Conservation (phyloP, 2,113 vertebrate species). For the Chionis minor region DNA sequence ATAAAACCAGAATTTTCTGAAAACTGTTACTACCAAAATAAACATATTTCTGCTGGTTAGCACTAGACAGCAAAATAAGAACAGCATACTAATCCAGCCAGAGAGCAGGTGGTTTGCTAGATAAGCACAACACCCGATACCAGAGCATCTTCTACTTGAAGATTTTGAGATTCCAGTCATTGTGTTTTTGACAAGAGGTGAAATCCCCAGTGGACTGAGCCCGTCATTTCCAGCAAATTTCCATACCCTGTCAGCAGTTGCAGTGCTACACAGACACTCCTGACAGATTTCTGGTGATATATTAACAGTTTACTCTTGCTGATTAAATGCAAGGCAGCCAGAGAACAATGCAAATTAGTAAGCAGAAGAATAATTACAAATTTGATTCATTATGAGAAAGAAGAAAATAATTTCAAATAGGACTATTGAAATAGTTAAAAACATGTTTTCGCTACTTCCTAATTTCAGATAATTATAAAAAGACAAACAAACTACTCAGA, state of each 20-base stretch:
- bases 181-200: conserved; percentile 1
- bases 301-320: background rate
- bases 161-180: conserved; percentile 49
- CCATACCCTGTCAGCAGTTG: background rate
- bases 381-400: background rate
- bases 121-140: conserved; percentile 56
- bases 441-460: background rate
- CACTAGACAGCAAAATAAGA: background rate
- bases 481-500: background rate
- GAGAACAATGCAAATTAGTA: background rate
- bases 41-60: conserved; percentile 71
- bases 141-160: conserved; percentile 38
- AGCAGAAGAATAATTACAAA: background rate
- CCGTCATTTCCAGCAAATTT: background rate
- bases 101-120: conserved; percentile 61
- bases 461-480: background rate
- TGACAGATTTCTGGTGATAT: background rate
- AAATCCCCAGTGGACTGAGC: background rate
- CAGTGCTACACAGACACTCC: background rate
- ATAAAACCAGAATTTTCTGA: background rate
- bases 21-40: conserved; percentile 59
- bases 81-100: conserved; percentile 58
- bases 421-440: conserved; percentile 9
- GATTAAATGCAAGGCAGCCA: background rate
- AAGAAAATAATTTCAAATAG: background rate